phyloP scores from a whole-genome alignment of 2,888 invertebrate species.

The Iphiclides podalirius region DNA sequence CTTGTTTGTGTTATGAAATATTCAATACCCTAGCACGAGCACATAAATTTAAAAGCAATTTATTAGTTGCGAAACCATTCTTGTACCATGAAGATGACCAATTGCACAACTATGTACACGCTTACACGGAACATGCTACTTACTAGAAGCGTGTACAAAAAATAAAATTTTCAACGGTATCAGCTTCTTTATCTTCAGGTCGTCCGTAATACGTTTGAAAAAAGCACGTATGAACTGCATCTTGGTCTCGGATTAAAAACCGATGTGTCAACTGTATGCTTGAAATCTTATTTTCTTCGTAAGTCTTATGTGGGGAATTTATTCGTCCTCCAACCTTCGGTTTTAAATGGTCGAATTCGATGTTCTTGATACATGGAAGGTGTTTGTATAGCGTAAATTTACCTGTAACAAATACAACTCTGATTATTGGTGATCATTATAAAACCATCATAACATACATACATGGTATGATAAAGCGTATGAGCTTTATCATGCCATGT shows the following conservation, averaged over 20 bases:
- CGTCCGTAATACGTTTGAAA: conserved; percentile 83
- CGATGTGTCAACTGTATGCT: neutral
- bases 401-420: conserved; percentile 50
- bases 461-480: too few species aligned
- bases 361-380: conserved; percentile 63
- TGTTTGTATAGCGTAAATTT: conserved; percentile 31
- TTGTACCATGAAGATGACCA: conserved; percentile 10
- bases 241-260: conserved; percentile 41
- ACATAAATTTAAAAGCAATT: conserved; percentile 8
- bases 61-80: conserved; percentile 14
- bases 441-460: too few species aligned
- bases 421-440: too few species aligned
- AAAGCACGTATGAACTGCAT: conserved; percentile 82
- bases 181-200: conserved; percentile 85
- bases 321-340: conserved; percentile 51
- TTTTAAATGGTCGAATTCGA: conserved; percentile 42
- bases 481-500: too few species aligned
- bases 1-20: conserved; percentile 5
- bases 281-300: conserved; percentile 11
- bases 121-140: conserved; percentile 55
- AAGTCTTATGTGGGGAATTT: conserved; percentile 55
- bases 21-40: neutral
- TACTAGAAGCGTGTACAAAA: conserved; percentile 89
- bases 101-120: conserved; percentile 8
- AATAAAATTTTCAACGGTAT: conserved; percentile 87